phyloP scores from a whole-genome alignment of 2,888 invertebrate species.

The Drosophila anomelani region DNA sequence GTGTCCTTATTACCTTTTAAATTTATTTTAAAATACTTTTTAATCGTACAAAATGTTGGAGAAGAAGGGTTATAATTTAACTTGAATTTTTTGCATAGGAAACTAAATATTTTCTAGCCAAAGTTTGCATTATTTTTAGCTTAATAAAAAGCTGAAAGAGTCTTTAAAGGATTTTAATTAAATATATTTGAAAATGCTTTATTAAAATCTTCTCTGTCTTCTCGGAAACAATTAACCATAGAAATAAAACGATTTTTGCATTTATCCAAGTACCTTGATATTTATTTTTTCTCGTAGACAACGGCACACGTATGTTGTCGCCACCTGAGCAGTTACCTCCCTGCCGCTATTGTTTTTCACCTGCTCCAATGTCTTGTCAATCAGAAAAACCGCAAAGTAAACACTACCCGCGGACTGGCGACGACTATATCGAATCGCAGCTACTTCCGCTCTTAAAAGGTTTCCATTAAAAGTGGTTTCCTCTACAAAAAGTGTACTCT shows the following conservation, averaged over 20 bases:
- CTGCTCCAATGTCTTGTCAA: conserved; percentile 57
- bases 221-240: background rate
- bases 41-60: background rate
- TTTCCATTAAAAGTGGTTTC: conserved; percentile 36
- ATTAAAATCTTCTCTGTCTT: background rate
- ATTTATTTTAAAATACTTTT: background rate
- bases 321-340: conserved; percentile 16
- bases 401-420: conserved; percentile 18
- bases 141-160: background rate
- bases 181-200: too few relatives aligned
- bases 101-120: background rate
- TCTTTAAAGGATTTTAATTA: background rate
- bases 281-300: background rate
- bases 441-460: conserved; percentile 56
- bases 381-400: conserved; percentile 55
- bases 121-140: background rate
- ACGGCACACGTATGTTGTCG: background rate
- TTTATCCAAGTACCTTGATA: background rate
- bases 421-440: conserved; percentile 46
- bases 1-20: background rate
- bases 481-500: conserved; percentile 2
- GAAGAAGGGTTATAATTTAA: background rate
- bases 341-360: conserved; percentile 48
- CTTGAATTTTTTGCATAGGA: background rate
- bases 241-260: background rate